Evolutionary conservation across 2,113 vertebrate genomes (phyloP).

Genomic region (Aphelocoma coerulescens): DNA sequence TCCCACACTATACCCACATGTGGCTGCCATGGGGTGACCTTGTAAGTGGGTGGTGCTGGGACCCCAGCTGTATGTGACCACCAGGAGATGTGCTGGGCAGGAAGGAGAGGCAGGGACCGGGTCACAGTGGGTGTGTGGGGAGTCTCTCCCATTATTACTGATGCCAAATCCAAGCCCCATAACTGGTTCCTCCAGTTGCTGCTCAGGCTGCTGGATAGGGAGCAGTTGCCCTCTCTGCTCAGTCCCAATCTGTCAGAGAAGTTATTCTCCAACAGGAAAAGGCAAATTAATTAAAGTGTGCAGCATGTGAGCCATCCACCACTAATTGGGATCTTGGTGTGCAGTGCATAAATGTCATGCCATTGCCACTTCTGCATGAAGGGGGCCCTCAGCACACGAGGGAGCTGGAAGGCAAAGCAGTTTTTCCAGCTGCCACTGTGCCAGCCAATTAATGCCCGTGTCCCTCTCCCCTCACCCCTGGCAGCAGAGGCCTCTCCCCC

Average conservation of each 20-base stretch:
- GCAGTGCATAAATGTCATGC: neutral
- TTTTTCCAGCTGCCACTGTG: neutral
- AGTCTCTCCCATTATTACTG: rapidly evolving
- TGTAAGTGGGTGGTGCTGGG: neutral
- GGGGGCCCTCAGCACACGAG: neutral
- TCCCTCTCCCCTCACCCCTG: neutral
- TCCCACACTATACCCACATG: rapidly evolving
- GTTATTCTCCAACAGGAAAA: slow-evolving; percentile 21
- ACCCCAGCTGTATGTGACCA: rapidly evolving
- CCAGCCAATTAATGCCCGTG: neutral
- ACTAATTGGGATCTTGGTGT: slow-evolving; percentile 29
- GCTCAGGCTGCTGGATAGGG: neutral
- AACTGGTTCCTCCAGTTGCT: neutral
- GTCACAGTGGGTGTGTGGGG: rapidly evolving
- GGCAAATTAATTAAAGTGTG: slow-evolving; percentile 36
- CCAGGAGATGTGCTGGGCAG: neutral
- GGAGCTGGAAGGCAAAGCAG: neutral
- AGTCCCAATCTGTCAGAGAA: slow-evolving; percentile 19
- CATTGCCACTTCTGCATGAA: neutral
- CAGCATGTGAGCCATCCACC: slow-evolving; percentile 1
- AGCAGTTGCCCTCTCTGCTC: neutral
- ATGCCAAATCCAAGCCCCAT: neutral
- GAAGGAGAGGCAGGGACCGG: neutral
- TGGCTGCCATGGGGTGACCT: neutral
- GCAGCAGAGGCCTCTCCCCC: neutral